phyloP scores from a whole-genome alignment of 1,140 invertebrate genomes.

The Mesaphorura yosii region DNA sequence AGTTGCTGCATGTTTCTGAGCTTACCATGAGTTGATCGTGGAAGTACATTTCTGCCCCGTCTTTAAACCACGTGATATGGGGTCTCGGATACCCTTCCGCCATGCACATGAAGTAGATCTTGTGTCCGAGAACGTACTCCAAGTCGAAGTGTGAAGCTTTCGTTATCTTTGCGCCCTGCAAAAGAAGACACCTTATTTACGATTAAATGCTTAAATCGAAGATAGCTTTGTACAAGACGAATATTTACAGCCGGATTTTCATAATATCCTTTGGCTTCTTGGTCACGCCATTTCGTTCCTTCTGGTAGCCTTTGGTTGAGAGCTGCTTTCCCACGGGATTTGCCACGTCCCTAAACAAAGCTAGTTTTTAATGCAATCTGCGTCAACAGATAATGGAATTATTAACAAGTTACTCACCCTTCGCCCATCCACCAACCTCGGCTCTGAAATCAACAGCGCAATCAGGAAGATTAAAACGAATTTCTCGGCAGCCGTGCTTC shows the following conservation, averaged over 20 bases:
- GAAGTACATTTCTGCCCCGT: slow-evolving; percentile 74
- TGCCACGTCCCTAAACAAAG: slow-evolving; percentile 3
- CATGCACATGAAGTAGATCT: slow-evolving; percentile 79
- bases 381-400: not conserved
- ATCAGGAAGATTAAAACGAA: not conserved
- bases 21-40: slow-evolving; percentile 74
- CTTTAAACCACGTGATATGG: slow-evolving; percentile 85
- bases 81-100: slow-evolving; percentile 72
- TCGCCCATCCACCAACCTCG: slow-evolving; percentile 8
- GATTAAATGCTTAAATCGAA: slow-evolving; percentile 1
- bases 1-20: no score
- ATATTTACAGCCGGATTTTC: slow-evolving; percentile 23
- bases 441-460: not conserved
- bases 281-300: slow-evolving; percentile 28
- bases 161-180: slow-evolving; percentile 78
- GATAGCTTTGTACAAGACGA: not conserved
- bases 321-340: slow-evolving; percentile 9
- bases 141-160: slow-evolving; percentile 82
- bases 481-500: not conserved
- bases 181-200: no score
- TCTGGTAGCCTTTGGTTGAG: slow-evolving; percentile 16
- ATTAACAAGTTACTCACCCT: slow-evolving; percentile 12
- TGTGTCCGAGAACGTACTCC: slow-evolving; percentile 83
- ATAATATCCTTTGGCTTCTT: slow-evolving; percentile 29
- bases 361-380: not conserved